Evolutionary conservation across 1,140 invertebrate species (phyloP), one percentile per base, ranked within the genome.

Genomic region (Neodiprion virginianus): DNA sequence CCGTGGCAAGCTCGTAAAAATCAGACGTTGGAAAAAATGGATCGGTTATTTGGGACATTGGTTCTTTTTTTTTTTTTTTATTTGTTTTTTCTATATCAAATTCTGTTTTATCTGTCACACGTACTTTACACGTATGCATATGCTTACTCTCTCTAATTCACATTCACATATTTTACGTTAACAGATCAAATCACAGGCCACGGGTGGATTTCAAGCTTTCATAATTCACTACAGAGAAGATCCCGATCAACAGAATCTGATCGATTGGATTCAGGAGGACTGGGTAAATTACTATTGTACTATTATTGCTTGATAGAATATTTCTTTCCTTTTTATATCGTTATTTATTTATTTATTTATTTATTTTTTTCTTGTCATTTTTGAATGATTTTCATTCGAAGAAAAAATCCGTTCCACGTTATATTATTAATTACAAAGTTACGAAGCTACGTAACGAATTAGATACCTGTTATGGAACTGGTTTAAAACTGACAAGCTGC

Each of bases 231-330:
- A 99, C 86, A 91, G 98, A 81, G 98, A 99, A 88, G 98, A 99
- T 90, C 96, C 96, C 10, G 98, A 99, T 89, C 94, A 99, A 84
- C 98, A 99, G 87, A 98, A 99, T 89, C 90, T 99, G 14, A 98
- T 99, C 78, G 98, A 99, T 86, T 99, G 98, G 97, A 98, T 99
- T 79, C 98, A 99, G 89, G 95, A 97, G 89, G 96, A 97, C 86
- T 99, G 98, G 97, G 95, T 96, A 90, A 85, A 85, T 87, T 72
- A 49, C 53, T 1, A 74, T 74, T 53, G 0, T 3, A 40, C 2
- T 4, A 40, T 40, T 40, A 40, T 5, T 40, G 28, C 2, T 40
- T 5, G 28, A 40, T 40, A 40, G 5, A 40, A 40, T 40, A 40
- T 40, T 40, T 40, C 28, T 40, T 40, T 40, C 2, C 5, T 40